Evolutionary conservation across 2,888 invertebrate genomes (phyloP).

Genomic region (Diadegma fenestrale): DNA sequence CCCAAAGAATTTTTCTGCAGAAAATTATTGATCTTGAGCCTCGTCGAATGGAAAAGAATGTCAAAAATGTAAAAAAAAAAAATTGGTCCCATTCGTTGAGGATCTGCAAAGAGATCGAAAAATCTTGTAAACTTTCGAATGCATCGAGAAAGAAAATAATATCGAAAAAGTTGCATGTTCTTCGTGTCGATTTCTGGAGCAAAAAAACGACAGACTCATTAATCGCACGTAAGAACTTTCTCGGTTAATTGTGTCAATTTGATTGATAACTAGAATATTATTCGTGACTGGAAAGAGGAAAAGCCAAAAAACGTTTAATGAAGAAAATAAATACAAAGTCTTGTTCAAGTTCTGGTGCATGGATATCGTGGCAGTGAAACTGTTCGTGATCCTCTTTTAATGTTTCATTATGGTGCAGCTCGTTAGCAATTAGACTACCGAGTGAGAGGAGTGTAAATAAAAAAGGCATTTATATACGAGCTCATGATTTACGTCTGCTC

Average conservation of each 20-base stretch:
- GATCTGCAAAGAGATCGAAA: not conserved
- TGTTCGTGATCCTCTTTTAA: conserved; percentile 51
- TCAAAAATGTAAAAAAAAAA: not conserved
- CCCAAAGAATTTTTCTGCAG: not conserved
- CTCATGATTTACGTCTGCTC: conserved; percentile 15
- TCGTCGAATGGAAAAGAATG: not conserved
- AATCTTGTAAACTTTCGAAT: not conserved
- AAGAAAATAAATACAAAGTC: conserved; percentile 1
- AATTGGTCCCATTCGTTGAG: not conserved
- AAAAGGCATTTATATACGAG: conserved; percentile 19
- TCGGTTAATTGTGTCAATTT: not conserved
- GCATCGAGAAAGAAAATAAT: not conserved
- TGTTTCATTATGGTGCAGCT: conserved; percentile 61
- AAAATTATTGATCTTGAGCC: not conserved
- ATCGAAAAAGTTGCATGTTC: not conserved
- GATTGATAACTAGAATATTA: conserved; percentile 48
- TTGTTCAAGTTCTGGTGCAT: conserved; percentile 21
- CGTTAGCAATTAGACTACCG: conserved; percentile 47
- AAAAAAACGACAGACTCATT: conserved; percentile 14
- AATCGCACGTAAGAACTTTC: conserved; percentile 43
- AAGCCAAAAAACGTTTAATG: not conserved
- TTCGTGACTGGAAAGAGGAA: conserved; percentile 33
- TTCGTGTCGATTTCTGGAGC: not conserved
- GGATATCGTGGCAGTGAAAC: conserved; percentile 59
- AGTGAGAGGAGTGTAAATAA: conserved; percentile 47